Conservation (phyloP, 2,888 invertebrate species). For the Ceriagrion tenellum region DNA sequence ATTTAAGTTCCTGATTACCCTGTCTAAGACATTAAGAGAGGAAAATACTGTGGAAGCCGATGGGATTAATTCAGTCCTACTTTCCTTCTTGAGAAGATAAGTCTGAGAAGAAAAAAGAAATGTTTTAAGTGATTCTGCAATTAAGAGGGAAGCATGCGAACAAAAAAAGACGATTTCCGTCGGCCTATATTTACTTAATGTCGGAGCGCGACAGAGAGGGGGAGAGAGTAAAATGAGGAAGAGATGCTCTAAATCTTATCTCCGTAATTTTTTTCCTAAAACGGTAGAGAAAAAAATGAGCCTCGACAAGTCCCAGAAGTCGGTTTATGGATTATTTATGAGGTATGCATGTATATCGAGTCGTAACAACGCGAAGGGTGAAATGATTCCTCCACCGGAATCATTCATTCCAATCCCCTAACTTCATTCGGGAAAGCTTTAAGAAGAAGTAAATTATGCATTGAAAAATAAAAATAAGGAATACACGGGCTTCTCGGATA, state of each 20-base stretch:
- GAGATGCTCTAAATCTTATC: background rate
- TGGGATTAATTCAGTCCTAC: background rate
- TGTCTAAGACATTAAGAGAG: background rate
- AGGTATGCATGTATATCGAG: conserved; percentile 48
- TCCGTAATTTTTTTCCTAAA: background rate
- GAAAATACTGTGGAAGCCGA: background rate
- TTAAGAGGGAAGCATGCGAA: background rate
- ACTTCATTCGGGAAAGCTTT: conserved; percentile 20
- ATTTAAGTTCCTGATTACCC: background rate
- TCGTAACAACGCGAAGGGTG: conserved; percentile 33
- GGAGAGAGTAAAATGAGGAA: background rate
- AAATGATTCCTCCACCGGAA: conserved; percentile 43
- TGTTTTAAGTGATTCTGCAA: background rate
- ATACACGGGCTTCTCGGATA: background rate
- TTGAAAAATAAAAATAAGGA: conserved; percentile 37
- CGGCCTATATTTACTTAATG: background rate
- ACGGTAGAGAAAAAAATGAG: background rate
- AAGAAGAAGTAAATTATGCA: conserved; percentile 61
- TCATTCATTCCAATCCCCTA: conserved; percentile 26
- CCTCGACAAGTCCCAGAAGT: background rate
- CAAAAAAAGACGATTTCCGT: background rate
- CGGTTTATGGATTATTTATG: conserved; percentile 58
- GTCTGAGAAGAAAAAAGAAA: background rate
- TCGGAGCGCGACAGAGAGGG: background rate
- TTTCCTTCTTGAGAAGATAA: background rate